Percentiles rank a stretch among this genome's conserved stretches.
These are phyloP conservation scores for Agrotis clavis DNA, from an alignment of 2,888 invertebrate genomes.

Conservation along the genomic window DNA sequence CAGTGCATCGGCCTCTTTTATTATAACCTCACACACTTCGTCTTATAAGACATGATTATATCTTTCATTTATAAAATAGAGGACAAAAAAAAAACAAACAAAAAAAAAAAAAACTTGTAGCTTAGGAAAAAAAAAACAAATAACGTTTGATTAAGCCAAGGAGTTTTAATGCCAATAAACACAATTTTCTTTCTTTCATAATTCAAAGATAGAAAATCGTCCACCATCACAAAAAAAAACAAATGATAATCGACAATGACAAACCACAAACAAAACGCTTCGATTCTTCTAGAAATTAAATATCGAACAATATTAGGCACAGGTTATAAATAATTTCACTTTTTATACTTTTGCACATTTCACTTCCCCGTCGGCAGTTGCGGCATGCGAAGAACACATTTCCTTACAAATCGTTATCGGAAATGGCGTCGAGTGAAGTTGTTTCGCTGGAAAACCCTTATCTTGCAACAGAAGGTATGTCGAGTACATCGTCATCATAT, in stretches of 20 bases:
- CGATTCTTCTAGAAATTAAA: constrained; percentile 24
- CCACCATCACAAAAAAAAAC: neutral
- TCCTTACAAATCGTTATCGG: constrained; percentile 84
- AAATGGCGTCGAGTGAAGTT: constrained; percentile 79
- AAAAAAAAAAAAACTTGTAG: too few species aligned
- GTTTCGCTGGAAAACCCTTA: constrained; percentile 82
- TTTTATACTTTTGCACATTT: constrained; percentile 44
- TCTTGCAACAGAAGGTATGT: constrained; percentile 77
- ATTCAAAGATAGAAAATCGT: too few species aligned
- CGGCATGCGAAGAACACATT: constrained; percentile 68
- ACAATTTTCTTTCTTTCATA: too few species aligned
- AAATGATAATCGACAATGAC: neutral
- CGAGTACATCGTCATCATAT: constrained; percentile 70
- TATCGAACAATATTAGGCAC: constrained; percentile 24
- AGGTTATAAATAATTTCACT: constrained; percentile 50
- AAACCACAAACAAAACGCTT: neutral
- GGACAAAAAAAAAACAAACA: neutral
- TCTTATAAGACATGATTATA: neutral
- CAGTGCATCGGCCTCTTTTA: constrained; percentile 31
- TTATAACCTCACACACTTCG: neutral
- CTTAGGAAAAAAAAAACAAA: too few species aligned
- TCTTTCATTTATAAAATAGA: neutral
- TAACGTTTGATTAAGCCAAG: too few species aligned
- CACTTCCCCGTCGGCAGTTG: constrained; percentile 38
- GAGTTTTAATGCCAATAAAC: too few species aligned